Evolutionary conservation across 2,113 vertebrate species (phyloP).

Genomic region (Oncorhynchus kisutch): DNA sequence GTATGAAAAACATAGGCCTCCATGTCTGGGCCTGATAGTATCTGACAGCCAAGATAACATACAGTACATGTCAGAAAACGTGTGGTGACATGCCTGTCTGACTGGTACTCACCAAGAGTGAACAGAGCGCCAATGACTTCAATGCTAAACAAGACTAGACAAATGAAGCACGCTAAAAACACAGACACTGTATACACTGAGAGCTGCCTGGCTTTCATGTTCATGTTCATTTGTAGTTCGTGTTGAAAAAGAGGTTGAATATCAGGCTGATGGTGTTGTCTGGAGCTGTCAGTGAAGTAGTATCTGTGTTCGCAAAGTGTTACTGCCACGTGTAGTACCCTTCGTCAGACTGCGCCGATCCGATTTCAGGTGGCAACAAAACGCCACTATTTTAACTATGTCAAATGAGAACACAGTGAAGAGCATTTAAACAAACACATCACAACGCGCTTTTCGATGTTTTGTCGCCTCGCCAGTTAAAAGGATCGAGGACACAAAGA

Average conservation of each 20-base stretch:
- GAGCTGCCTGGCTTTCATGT: not conserved
- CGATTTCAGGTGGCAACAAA: no score
- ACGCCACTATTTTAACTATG: conserved; percentile 8
- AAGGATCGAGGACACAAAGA: conserved; percentile 6
- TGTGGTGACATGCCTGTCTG: not conserved
- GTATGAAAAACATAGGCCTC: no score
- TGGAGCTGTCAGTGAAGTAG: conserved; percentile 43
- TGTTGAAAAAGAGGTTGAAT: conserved; percentile 34
- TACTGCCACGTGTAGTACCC: no score
- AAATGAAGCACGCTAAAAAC: conserved; percentile 12
- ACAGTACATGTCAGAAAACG: not conserved
- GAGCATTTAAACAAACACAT: conserved; percentile 18
- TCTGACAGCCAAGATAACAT: no score
- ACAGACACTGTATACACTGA: conserved; percentile 11
- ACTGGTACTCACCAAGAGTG: not conserved
- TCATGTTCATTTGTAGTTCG: not conserved
- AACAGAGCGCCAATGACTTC: not conserved
- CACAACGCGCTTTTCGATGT: not conserved
- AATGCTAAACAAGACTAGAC: not conserved
- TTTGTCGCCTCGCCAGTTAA: conserved; percentile 24
- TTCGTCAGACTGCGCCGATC: no score
- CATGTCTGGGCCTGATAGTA: no score
- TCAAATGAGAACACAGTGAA: conserved; percentile 31
- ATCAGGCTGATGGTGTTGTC: conserved; percentile 12
- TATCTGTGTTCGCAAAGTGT: conserved; percentile 18